A percentile compares a stretch with the other conserved stretches of the same genome.
These are phyloP conservation scores for Nothobranchius kuhntae DNA, from an alignment of 2,113 vertebrate genomes.

Conservation along the genomic window DNA sequence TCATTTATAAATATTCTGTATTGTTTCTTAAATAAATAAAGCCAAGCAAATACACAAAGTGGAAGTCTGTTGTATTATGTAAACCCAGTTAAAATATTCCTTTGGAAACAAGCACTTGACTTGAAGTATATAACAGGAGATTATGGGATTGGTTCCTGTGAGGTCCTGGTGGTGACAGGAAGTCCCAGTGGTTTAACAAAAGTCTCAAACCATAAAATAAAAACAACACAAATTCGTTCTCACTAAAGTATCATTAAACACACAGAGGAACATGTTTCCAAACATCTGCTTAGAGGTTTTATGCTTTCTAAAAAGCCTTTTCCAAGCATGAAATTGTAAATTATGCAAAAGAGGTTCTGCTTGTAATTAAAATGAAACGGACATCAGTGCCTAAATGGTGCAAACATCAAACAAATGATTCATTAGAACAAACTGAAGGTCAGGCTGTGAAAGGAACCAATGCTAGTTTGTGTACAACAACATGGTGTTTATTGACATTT, in stretches of 20 bases:
- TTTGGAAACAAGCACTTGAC: no score
- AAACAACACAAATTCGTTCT: not conserved
- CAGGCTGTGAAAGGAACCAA: conserved; percentile 3
- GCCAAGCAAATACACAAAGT: no score
- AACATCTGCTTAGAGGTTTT: not conserved
- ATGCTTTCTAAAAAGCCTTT: conserved; percentile 6
- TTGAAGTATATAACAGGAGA: not conserved
- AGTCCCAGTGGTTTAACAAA: not conserved
- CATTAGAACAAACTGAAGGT: conserved; percentile 18
- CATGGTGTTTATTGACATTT: conserved; percentile 37
- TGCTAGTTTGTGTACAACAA: conserved; percentile 9
- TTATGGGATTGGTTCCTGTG: not conserved
- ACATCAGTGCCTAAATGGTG: conserved; percentile 3
- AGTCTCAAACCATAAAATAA: not conserved
- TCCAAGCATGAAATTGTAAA: conserved; percentile 14
- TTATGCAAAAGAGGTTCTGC: conserved; percentile 15
- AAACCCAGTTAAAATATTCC: no score
- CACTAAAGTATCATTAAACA: conserved; percentile 3
- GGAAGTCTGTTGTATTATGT: no score
- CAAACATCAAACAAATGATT: conserved; percentile 18
- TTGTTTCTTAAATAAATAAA: no score
- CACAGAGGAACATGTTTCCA: not conserved
- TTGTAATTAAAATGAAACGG: conserved; percentile 28
- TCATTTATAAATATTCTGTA: no score
- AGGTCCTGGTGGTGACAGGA: not conserved